Percentiles rank a stretch among this genome's conserved stretches.
These are phyloP conservation scores for Scelioninae gen. 1 DNA, from an alignment of 2,888 invertebrate species.

Conservation along the genomic window DNA sequence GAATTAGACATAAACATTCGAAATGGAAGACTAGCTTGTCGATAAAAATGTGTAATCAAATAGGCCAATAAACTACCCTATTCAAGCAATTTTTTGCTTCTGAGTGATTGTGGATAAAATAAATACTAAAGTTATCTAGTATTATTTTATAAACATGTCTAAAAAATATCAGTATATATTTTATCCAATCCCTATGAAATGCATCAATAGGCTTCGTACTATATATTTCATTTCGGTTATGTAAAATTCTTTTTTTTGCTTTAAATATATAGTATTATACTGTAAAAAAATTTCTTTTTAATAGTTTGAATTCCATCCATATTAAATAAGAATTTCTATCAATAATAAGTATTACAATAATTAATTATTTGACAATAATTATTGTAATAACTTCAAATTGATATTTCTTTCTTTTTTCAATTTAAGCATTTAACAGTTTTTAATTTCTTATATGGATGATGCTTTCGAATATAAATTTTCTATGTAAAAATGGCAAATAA, in stretches of 20 bases:
- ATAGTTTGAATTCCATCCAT: slow-evolving; percentile 8
- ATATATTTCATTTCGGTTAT: not conserved
- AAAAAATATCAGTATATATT: slow-evolving; percentile 39
- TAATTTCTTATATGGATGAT: not conserved
- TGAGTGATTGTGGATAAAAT: slow-evolving; percentile 15
- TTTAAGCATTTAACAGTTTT: slow-evolving; percentile 5
- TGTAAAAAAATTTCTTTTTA: slow-evolving; percentile 17
- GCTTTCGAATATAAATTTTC: not conserved
- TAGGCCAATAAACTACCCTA: slow-evolving; percentile 19
- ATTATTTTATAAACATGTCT: slow-evolving; percentile 32
- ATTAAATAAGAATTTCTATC: not conserved
- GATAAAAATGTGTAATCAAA: slow-evolving; percentile 18
- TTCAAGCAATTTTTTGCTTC: not conserved
- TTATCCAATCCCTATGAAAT: slow-evolving; percentile 28
- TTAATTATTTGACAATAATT: no score
- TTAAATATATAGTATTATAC: slow-evolving; percentile 5
- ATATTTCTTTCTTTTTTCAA: not conserved
- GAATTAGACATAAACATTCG: slow-evolving; percentile 9
- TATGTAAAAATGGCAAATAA: slow-evolving; percentile 11
- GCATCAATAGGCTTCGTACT: slow-evolving; percentile 2
- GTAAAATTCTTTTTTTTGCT: slow-evolving; percentile 1
- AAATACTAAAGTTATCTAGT: slow-evolving; percentile 25
- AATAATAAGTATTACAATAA: not conserved
- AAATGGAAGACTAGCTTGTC: slow-evolving; percentile 34
- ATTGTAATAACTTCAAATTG: no score